Percentiles rank a stretch among this genome's conserved stretches.
Conservation (phyloP, 2,888 invertebrate genomes). For the Cistogaster globosa region DNA sequence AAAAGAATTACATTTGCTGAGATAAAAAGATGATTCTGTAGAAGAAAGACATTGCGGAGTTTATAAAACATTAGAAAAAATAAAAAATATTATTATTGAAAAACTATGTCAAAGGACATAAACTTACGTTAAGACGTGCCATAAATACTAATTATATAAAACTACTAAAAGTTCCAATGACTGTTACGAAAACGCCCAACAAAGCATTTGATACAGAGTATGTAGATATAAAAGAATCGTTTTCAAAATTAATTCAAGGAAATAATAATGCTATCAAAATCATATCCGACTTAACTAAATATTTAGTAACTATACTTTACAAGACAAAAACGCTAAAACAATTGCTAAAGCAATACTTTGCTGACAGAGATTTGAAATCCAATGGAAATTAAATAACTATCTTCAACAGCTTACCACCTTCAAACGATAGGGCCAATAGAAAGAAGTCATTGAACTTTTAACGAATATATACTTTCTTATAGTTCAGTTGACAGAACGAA, state of each 20-base stretch:
- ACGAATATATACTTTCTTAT: too few relatives aligned
- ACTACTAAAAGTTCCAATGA: not conserved
- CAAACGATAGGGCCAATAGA: too few relatives aligned
- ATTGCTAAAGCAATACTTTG: too few relatives aligned
- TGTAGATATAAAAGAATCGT: not conserved
- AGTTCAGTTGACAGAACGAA: too few relatives aligned
- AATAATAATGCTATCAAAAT: not conserved
- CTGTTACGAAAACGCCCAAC: not conserved
- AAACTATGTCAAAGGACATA: not conserved
- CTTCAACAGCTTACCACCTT: too few relatives aligned
- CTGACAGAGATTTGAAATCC: too few relatives aligned
- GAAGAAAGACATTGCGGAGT: not conserved
- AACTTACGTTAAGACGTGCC: not conserved
- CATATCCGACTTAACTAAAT: too few relatives aligned
- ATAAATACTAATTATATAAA: not conserved
- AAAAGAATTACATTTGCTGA: not conserved
- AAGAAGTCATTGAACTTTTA: too few relatives aligned
- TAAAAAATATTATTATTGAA: not conserved
- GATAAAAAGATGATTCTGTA: not conserved
- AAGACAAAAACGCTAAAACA: too few relatives aligned
- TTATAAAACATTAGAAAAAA: too few relatives aligned
- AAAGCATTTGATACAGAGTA: not conserved
- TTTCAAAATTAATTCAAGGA: not conserved
- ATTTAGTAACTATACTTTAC: not conserved
- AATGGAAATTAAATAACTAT: too few relatives aligned